Base-by-base conservation (phyloP, 1,140 invertebrate genomes). In the Patella vulgata region DNA sequence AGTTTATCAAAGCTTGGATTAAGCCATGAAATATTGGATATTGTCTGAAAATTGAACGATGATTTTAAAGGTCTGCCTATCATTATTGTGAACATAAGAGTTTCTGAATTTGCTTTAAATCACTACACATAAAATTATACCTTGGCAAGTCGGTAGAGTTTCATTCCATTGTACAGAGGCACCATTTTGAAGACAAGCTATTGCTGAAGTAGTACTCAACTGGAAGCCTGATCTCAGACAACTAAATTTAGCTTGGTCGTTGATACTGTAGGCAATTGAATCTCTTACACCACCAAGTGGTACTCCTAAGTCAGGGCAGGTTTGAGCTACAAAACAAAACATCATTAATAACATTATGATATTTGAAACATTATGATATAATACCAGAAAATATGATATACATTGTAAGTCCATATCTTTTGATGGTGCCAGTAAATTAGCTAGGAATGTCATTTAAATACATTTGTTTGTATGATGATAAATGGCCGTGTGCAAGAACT, bases 261-360 rank as follows among this genome's bases (percentile, higher is more conserved):
- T 39, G 27, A 36, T 54, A n/a, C 30, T 33, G n/a, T 30, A 27
- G 30, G 25, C 27, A 19, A 47, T 19, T 2, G 46, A 51, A 28
- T 25, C 43, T n/a, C 54, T 43, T 2, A 12, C 30, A 5, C 54
- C 61, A 0, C 61, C 61, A 2, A 40, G 47, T 27, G 61, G 61
- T 5, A 57, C 36, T 14, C 47, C 55, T 25, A 54, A 54, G 33
- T 57, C 21, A 5, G 54, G 46, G 36, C 61, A 63, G 33, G 39
- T 44, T 21, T 33, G 56, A 28, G 19, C 56, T 59, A 46, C 25
- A 46, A 57, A 55, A 53, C 19, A 5, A 30, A 53, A 36, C 33
- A 14, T 36, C 6, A 23, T 36, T 11, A 11, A 23, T 8, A 8
- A 12, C 9, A 11, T 48, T 14, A 11, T 23, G 19, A 21, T 48